Conservation (phyloP, 2,113 vertebrate genomes). For the Vulpes lagopus region DNA sequence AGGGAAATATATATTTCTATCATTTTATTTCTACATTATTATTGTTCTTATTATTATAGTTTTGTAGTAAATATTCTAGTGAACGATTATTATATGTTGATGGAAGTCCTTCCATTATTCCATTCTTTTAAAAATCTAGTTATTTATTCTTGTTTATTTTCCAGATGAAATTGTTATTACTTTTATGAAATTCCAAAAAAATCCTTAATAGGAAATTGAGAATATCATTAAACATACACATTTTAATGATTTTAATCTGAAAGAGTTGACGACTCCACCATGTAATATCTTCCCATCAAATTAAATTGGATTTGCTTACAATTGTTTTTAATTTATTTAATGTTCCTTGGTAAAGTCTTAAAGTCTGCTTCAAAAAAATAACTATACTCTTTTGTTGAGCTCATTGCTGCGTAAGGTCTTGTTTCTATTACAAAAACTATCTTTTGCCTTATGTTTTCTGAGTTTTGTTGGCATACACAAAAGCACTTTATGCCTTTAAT, state of each 20-base stretch:
- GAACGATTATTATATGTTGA: background rate
- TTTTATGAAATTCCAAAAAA: conserved; percentile 22
- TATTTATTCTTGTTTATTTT: conserved; percentile 14
- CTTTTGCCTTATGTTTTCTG: background rate
- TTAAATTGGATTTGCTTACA: background rate
- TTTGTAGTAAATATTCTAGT: background rate
- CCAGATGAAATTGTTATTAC: conserved; percentile 4
- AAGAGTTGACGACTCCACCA: background rate
- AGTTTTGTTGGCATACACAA: background rate
- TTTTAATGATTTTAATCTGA: conserved; percentile 38
- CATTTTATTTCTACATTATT: conserved; percentile 7
- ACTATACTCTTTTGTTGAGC: background rate
- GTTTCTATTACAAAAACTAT: background rate
- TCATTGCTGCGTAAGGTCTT: background rate
- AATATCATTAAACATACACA: background rate
- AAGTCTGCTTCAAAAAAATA: background rate
- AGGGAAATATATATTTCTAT: background rate
- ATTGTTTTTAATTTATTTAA: conserved; percentile 24
- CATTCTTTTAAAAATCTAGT: conserved; percentile 13
- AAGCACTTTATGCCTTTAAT: background rate
- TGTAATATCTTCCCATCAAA: background rate
- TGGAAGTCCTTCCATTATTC: background rate
- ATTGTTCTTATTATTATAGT: background rate
- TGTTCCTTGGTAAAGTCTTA: conserved; percentile 14
- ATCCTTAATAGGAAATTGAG: background rate